phyloP scores from a whole-genome alignment of 2,888 invertebrate genomes.

The Ophioninae sp. region DNA sequence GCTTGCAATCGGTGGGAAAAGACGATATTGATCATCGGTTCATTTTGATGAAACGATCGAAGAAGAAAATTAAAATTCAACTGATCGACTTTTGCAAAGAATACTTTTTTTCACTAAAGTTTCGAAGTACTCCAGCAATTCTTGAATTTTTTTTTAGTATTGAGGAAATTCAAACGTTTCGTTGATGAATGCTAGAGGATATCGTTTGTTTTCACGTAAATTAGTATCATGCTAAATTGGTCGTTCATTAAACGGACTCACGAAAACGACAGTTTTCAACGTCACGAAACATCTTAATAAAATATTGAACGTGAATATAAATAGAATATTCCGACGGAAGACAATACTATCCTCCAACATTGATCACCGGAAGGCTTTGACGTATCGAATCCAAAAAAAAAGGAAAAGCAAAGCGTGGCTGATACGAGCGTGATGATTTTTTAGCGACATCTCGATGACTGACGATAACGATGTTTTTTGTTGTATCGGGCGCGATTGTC shows the following conservation, averaged over 20 bases:
- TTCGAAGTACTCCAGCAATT: not conserved
- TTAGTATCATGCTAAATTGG: too few species aligned
- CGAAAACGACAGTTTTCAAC: not conserved
- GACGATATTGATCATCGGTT: too few species aligned
- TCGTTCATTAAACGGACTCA: not conserved
- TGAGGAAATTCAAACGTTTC: not conserved
- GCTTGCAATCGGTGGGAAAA: not conserved
- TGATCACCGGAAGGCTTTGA: not conserved
- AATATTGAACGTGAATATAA: not conserved
- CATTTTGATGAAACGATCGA: not conserved
- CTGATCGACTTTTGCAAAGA: not conserved
- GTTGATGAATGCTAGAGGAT: not conserved
- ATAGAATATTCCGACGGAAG: not conserved
- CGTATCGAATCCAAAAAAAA: not conserved
- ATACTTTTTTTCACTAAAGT: not conserved
- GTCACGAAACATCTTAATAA: too few species aligned
- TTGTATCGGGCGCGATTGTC: conserved; percentile 22
- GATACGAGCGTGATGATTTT: conserved; percentile 64
- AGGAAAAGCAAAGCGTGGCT: conserved; percentile 64
- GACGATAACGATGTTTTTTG: conserved; percentile 28
- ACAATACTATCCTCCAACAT: conserved; percentile 5
- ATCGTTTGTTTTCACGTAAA: not conserved
- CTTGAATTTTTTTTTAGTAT: not conserved
- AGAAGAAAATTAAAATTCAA: not conserved
- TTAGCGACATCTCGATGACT: conserved; percentile 18